Percentiles rank a stretch among this genome's conserved stretches.
These are phyloP conservation scores for Anthoscopus minutus DNA, from an alignment of 2,113 vertebrate species.

Conservation along the genomic window DNA sequence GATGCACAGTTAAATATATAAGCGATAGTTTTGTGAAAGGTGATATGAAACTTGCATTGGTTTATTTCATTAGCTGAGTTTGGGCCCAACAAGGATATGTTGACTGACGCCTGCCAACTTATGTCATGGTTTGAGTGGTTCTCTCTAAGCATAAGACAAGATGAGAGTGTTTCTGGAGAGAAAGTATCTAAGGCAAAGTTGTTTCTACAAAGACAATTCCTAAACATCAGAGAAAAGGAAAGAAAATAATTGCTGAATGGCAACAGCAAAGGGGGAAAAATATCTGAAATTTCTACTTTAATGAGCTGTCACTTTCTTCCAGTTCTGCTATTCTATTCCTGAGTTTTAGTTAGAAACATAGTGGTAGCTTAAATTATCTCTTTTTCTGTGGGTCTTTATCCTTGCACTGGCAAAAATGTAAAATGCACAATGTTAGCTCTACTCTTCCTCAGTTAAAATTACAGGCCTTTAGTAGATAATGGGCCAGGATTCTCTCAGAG, in stretches of 20 bases:
- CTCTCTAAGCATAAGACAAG: background rate
- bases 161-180: background rate
- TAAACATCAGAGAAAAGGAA: background rate
- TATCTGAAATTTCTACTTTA: background rate
- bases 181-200: background rate
- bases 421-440: background rate
- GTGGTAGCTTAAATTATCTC: background rate
- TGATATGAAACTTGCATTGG: background rate
- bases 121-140: background rate
- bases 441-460: background rate
- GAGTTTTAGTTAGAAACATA: background rate
- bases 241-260: background rate
- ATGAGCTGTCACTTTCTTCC: background rate
- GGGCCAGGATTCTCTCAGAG: background rate
- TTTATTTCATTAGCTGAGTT: background rate
- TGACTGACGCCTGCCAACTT: background rate
- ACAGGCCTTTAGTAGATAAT: background rate
- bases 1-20: background rate
- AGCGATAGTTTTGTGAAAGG: background rate
- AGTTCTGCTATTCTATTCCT: background rate
- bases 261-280: background rate
- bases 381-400: background rate
- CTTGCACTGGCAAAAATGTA: background rate
- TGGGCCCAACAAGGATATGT: background rate
- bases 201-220: background rate